Evolutionary conservation across 2,113 vertebrate species (phyloP), one percentile per base, ranked within the genome.

Genomic region (Zootoca vivipara): DNA sequence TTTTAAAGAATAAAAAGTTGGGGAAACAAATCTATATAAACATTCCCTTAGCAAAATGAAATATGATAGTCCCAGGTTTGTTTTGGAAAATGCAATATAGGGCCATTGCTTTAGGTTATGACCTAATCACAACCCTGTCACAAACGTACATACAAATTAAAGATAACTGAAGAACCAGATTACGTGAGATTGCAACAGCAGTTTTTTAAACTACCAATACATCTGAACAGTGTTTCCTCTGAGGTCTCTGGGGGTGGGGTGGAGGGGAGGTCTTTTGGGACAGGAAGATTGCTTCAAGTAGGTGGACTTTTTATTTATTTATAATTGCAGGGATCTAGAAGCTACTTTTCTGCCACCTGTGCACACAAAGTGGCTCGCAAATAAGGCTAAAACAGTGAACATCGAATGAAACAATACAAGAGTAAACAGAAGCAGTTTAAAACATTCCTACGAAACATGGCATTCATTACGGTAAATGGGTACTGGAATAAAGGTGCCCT

Each of bases 1-100:
- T 90, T 94, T 87, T 91, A 92, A 95, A 85, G 91, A 90, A 92
- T 92, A 90, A 92, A 95, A 88, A 62, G 56, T 88, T 87, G 85
- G 52, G 35, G 90, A 92, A 22, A 89, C 80, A 89, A 89, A 92
- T 74, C 85, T 89, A 88, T 87, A 92, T 42, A 87, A 69, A 90
- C 52, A 38, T 56, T 77, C 77, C 90, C 79, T 79, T 87, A 88
- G 82, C 73, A 93, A 92, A 78, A 93, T 64, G 92, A 92, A 93
- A 88, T 83, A 91, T 22, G 1, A 83, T 12, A 56, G 89, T 90
- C 87, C 91, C 83, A 89, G 89, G 78, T 93, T 95, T 92, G 90
- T 90, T 95, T 93, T 90, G 82, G 94, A 91, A 93, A 93, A 92
- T 86, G 87, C 73, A 87, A 83, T 5, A n/a, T 22, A 52, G 16